Evolutionary conservation across 2,888 invertebrate species (phyloP).

Genomic region (Margaritifera margaritifera): DNA sequence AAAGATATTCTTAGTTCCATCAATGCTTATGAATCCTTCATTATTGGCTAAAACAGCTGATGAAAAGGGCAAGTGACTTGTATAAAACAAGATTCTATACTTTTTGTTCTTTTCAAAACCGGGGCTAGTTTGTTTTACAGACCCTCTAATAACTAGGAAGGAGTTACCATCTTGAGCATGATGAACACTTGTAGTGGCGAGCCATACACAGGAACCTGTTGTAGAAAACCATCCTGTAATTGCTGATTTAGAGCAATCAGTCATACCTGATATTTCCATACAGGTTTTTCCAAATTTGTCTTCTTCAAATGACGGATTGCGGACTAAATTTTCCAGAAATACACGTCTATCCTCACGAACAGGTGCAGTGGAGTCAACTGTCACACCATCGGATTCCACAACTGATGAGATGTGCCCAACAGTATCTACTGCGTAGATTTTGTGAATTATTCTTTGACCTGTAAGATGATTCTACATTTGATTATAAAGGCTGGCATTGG

Average conservation of each 20-base stretch:
- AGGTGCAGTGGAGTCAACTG: slow-evolving; percentile 24
- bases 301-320: slow-evolving; percentile 24
- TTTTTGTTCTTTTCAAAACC: neutral
- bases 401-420: slow-evolving; percentile 18
- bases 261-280: neutral
- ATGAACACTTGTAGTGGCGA: neutral
- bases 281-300: neutral
- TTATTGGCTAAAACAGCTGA: slow-evolving; percentile 8
- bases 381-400: slow-evolving; percentile 22
- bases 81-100: slow-evolving; percentile 18
- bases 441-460: slow-evolving; percentile 10
- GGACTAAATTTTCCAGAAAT: slow-evolving; percentile 12
- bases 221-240: neutral
- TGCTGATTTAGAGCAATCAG: neutral
- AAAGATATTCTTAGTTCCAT: slow-evolving; percentile 14
- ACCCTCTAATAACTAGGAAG: slow-evolving; percentile 9
- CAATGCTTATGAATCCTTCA: slow-evolving; percentile 15
- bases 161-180: slow-evolving; percentile 10
- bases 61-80: slow-evolving; percentile 19
- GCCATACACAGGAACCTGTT: no score
- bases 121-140: slow-evolving; percentile 3
- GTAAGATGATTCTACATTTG: neutral
- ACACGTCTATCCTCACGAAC: slow-evolving; percentile 4
- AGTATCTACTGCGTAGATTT: slow-evolving; percentile 20
- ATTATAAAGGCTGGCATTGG: no score